These are phyloP conservation scores for Paratilapia polleni DNA, from an alignment of 2,113 vertebrate species.

Conservation along the genomic window DNA sequence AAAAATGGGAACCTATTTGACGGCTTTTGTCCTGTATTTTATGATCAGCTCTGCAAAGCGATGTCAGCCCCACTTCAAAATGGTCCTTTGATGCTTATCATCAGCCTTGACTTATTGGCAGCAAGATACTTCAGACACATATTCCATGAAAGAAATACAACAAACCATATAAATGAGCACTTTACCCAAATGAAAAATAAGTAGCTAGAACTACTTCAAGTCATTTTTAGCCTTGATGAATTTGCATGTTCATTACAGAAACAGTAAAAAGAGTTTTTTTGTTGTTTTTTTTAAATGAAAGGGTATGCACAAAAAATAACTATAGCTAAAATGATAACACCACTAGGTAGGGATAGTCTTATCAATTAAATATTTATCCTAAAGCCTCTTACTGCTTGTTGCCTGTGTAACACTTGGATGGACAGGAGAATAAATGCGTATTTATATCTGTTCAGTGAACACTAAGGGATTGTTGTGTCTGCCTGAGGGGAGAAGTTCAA, in stretches of 20 bases:
- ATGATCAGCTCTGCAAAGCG: conserved; percentile 40
- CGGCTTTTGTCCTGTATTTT: conserved; percentile 48
- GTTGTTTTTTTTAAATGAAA: neutral
- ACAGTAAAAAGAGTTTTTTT: neutral
- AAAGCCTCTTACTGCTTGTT: conserved; percentile 14
- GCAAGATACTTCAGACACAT: neutral
- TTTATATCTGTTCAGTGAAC: conserved; percentile 46
- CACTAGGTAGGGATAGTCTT: neutral
- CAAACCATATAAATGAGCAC: conserved; percentile 32
- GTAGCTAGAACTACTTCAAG: neutral
- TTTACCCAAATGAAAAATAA: conserved; percentile 17
- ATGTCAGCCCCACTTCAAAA: conserved; percentile 44
- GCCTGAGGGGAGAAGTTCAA: conserved; percentile 37
- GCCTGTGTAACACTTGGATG: conserved; percentile 15
- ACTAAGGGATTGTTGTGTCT: conserved; percentile 18
- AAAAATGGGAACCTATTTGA: conserved; percentile 19
- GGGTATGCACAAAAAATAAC: neutral
- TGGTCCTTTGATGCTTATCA: conserved; percentile 33
- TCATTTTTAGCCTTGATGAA: conserved; percentile 6
- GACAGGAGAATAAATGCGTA: conserved; percentile 44
- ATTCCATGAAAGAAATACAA: conserved; percentile 34
- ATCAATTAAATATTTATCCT: conserved; percentile 38
- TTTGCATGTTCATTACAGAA: neutral
- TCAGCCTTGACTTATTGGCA: conserved; percentile 31
- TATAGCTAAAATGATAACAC: neutral